Conservation (phyloP, 2,797 vertebrate species). For the Crenuchus spilurus region DNA sequence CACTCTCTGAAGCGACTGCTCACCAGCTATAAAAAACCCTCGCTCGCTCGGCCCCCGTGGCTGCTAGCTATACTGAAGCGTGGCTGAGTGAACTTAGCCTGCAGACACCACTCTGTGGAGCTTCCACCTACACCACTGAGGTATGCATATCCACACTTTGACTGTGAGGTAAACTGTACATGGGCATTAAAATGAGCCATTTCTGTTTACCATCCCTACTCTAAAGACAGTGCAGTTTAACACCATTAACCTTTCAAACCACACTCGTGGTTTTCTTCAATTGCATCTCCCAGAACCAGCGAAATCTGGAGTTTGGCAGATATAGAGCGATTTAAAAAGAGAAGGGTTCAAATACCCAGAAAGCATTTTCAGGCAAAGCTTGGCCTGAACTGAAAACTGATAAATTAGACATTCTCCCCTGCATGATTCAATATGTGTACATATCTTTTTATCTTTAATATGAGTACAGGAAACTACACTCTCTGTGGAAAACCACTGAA, state of each 20-base stretch:
- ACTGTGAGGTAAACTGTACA: slow-evolving; percentile 15
- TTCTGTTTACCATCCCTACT: neutral
- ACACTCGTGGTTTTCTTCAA: neutral
- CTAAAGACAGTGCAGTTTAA: neutral
- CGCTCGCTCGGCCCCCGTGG: slow-evolving; percentile 45
- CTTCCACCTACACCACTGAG: slow-evolving; percentile 33
- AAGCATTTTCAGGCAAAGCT: neutral
- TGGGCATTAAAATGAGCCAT: slow-evolving; percentile 3
- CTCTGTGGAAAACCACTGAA: neutral
- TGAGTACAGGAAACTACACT: neutral
- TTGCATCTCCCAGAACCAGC: too few relatives aligned
- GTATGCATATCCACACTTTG: slow-evolving; percentile 16
- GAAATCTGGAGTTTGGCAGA: neutral
- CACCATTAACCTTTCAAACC: neutral
- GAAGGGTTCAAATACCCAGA: neutral
- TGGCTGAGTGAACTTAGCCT: slow-evolving; percentile 43
- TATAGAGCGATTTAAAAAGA: neutral
- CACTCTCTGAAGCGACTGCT: slow-evolving; percentile 53
- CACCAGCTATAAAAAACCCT: slow-evolving; percentile 47
- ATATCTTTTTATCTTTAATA: neutral
- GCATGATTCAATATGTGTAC: neutral
- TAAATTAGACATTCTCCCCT: neutral
- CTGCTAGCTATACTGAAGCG: slow-evolving; percentile 55
- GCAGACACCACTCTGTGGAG: slow-evolving; percentile 34
- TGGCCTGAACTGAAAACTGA: neutral